These are phyloP conservation scores for Clepsis dumicolana DNA, from an alignment of 2,888 invertebrate genomes.

Conservation along the genomic window DNA sequence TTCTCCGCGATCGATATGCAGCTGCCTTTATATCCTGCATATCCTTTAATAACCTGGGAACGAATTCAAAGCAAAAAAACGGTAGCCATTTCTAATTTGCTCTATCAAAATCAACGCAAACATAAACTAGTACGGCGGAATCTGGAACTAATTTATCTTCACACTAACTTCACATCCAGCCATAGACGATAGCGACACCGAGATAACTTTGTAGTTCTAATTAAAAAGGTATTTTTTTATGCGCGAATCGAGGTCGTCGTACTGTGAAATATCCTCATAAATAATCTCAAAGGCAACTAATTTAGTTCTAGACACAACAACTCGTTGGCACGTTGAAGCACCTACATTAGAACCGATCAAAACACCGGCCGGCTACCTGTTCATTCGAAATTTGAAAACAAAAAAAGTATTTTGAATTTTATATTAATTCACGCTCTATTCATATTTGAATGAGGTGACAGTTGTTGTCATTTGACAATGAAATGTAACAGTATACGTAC, in stretches of 20 bases:
- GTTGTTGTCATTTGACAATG: conserved; percentile 49
- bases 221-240: conserved; percentile 20
- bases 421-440: conserved; percentile 63
- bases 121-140: neutral
- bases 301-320: conserved; percentile 58
- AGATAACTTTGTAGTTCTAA: neutral
- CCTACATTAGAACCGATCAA: conserved; percentile 51
- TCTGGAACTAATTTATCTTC: neutral
- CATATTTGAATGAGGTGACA: conserved; percentile 49
- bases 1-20: conserved; percentile 45
- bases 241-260: conserved; percentile 15
- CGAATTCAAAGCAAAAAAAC: conserved; percentile 7
- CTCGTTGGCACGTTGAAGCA: conserved; percentile 42
- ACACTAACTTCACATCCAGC: neutral
- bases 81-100: neutral
- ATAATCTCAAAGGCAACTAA: conserved; percentile 55
- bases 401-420: conserved; percentile 67
- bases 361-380: conserved; percentile 77
- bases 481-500: conserved; percentile 53
- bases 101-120: neutral
- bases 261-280: conserved; percentile 47
- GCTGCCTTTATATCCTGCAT: conserved; percentile 43
- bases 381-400: conserved; percentile 64
- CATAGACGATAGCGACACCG: neutral
- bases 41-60: conserved; percentile 30